Base-by-base conservation (phyloP, 1,140 invertebrate species). In the Coelopa frigida region DNA sequence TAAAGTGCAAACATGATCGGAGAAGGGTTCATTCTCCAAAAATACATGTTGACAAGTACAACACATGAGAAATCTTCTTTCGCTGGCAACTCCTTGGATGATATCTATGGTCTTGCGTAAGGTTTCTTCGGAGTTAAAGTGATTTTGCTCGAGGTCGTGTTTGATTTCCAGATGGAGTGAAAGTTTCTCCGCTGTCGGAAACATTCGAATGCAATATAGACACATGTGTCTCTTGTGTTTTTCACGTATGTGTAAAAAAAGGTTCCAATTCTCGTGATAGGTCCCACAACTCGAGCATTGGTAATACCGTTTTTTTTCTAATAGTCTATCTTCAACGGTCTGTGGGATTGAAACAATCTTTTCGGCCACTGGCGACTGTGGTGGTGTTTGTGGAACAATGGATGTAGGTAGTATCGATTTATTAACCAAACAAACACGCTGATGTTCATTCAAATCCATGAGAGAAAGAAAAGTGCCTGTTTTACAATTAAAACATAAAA, bases 181-280 rank as follows among this genome's bases (percentile, higher is more conserved):
- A 17, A 89, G 61, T 57, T 84, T 82, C 49, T 88, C 84, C n/a
- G 83, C 80, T 51, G 79, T 78, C 20, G 80, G 79, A 70, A 86
- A 88, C 72, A 87, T 82, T 41, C 82, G 82, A 27, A 87, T 72
- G 57, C 86, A 89, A 67, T 82, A 85, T 10, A 88, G 64, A 59
- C 86, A 89, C 52, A 87, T 84, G 57, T 82, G 82, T 29, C 83
- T 75, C 49, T 81, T 79, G 61, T 89, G 85, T 15, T 81, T 75
- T 52, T 87, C 83, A 37, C 82, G 73, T 81, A 88, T 87, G 54
- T 89, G 86, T 10, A 85, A 61, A 62, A 87, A 88, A 22, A 88
- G 70, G 70, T 87, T 85, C 83, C 85, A 88, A 52, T 84, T 84
- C 68, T 87, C 84, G 70, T 85, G 87, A 53, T 87, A 87, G 3